Evolutionary conservation across 2,797 vertebrate genomes (phyloP).

Genomic region (Falco rusticolus): DNA sequence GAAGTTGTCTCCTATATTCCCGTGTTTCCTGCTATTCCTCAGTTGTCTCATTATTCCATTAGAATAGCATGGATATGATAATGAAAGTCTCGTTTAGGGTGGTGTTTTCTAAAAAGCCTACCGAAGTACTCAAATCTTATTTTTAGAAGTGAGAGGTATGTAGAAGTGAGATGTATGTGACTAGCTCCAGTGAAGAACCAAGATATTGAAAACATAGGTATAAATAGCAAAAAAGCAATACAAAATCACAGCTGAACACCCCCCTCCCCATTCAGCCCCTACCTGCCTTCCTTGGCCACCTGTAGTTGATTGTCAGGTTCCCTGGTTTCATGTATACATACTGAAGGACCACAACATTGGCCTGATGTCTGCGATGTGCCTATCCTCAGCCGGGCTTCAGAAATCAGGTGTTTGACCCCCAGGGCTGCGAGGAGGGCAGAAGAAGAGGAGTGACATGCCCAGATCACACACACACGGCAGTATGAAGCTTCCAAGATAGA

Average conservation of each 20-base stretch:
- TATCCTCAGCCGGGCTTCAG: background rate
- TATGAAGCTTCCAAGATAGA: background rate
- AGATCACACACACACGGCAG: background rate
- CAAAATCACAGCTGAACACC: background rate
- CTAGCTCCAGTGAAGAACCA: background rate
- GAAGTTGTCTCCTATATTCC: background rate
- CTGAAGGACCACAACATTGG: background rate
- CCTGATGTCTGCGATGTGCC: background rate
- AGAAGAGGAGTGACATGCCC: background rate
- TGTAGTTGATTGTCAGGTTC: background rate
- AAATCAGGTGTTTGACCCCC: background rate
- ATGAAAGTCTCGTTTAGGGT: background rate
- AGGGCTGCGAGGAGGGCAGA: background rate
- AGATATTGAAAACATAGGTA: background rate
- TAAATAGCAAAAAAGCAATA: background rate
- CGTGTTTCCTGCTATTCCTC: background rate
- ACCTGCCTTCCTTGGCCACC: background rate
- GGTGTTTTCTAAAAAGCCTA: background rate
- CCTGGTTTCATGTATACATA: background rate
- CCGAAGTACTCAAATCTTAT: background rate
- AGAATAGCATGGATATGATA: background rate
- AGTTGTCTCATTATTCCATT: background rate
- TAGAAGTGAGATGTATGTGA: background rate
- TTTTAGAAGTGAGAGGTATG: background rate
- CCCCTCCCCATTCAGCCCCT: background rate